Conservation (phyloP, 2,888 invertebrate species). For the Drosophila anceps region DNA sequence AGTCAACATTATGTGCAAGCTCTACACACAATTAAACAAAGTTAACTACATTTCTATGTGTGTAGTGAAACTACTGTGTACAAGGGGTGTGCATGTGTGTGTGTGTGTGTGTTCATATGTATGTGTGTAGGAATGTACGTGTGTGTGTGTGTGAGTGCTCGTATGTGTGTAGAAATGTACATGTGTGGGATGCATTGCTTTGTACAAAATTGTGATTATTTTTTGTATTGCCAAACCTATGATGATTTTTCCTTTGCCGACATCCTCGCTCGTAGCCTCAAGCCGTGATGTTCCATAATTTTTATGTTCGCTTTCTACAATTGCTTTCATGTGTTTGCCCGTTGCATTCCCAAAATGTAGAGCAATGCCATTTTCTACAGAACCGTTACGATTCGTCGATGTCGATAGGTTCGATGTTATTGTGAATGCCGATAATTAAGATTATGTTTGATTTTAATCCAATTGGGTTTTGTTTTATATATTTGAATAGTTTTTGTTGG, state of each 20-base stretch:
- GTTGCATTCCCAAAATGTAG: constrained; percentile 53
- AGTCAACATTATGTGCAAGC: constrained; percentile 35
- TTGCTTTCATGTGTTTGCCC: constrained; percentile 78
- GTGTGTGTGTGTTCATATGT: constrained; percentile 1
- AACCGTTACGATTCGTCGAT: constrained; percentile 25
- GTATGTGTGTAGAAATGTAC: constrained; percentile 10
- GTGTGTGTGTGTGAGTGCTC: constrained; percentile 14
- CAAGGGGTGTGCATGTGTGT: constrained; percentile 4
- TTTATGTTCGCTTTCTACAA: constrained; percentile 81
- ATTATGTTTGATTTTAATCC: constrained; percentile 36
- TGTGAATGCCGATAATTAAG: constrained; percentile 40
- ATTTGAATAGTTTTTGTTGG: constrained; percentile 34
- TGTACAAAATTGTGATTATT: constrained; percentile 68
- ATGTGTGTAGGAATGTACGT: constrained; percentile 11
- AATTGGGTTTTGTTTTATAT: constrained; percentile 45
- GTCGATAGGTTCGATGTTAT: constrained; percentile 34
- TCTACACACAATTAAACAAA: constrained; percentile 37
- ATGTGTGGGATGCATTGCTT: constrained; percentile 58
- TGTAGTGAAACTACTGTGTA: constrained; percentile 22
- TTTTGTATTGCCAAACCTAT: constrained; percentile 86
- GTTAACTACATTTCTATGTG: constrained; percentile 6
- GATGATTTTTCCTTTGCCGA: constrained; percentile 86
- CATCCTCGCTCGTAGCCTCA: constrained; percentile 63
- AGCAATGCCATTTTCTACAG: constrained; percentile 65
- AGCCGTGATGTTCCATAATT: constrained; percentile 69